These are phyloP conservation scores for Pristis pectinata DNA, from an alignment of 2,797 vertebrate species.

Conservation along the genomic window DNA sequence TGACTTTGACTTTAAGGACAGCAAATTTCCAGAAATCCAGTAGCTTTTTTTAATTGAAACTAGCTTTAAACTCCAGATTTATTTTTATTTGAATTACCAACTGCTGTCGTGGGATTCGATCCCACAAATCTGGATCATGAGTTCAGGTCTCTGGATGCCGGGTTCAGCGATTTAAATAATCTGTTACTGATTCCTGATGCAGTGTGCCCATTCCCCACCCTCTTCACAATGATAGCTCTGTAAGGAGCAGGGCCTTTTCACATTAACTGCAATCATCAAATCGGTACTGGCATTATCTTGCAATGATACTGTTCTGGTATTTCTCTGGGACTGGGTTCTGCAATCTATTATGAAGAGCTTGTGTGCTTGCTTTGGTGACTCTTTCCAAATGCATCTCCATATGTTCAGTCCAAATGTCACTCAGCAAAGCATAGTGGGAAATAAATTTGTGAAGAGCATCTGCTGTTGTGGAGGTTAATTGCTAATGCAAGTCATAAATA, in stretches of 20 bases:
- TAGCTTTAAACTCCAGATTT: no score
- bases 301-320: not conserved
- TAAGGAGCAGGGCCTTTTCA: not conserved
- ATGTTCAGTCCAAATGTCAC: slow-evolving; percentile 23
- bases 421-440: slow-evolving; percentile 9
- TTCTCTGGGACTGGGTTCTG: slow-evolving; percentile 51
- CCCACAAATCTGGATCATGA: no score
- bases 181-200: not conserved
- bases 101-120: no score
- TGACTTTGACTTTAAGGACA: no score
- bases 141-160: no score
- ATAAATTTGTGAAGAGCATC: slow-evolving; percentile 25
- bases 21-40: no score
- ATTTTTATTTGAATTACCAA: no score
- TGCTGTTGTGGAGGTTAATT: not conserved
- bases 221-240: not conserved
- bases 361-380: slow-evolving; percentile 80
- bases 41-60: no score
- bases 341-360: slow-evolving; percentile 70
- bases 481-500: not conserved
- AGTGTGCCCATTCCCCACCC: no score
- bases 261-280: not conserved
- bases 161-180: no score
- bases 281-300: not conserved
- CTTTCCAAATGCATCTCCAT: slow-evolving; percentile 67